Base-by-base conservation (phyloP, 1,140 invertebrate genomes). In the Pogonomyrmex barbatus region DNA sequence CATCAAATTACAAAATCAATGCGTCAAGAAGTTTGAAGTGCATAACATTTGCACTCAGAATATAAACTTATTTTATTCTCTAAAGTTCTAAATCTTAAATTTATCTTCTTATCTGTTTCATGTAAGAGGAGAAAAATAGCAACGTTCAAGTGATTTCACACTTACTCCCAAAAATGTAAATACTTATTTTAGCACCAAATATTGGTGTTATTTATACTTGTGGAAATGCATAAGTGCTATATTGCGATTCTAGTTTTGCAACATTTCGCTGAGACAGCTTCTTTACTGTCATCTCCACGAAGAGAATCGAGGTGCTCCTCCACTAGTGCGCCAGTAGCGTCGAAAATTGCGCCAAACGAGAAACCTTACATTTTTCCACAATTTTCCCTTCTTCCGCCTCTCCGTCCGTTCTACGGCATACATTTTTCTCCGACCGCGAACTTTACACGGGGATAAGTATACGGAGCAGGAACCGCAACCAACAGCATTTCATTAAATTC, bases 401-500 rank as follows among this genome's bases (percentile, higher is more conserved):
- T n/a, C 4, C 30, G 60, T 78, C 12, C 62, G 47, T 67, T 50
- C 30, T 82, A 75, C 54, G 54, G 68, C 67, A 75, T 83, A 60
- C 79, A 83, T 83, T 75, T 83, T 83, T 81, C 78, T 81, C 58
- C 42, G 30, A 76, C 70, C 81, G n/a, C 33, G 47, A 75, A 63
- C 70, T 62, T 67, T 30, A 47, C 60, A 36, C 58, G 10, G 2
- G 42, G 24, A 60, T 76, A 79, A 65, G 50, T 67, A 79, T 50
- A 56, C 52, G 76, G 8, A 17, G 60, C 10, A 30, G 30, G 54
- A 75, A 42, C 12, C 24, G 36, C 54, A 73, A 83, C 67, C 68
- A 50, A 54, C 68, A 42, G 68, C 79, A 83, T 83, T 83, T 83
- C 79, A 73, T 82, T 82, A 82, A 82, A 60, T 82, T 73, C 39